Base-by-base conservation (phyloP, 2,888 invertebrate genomes). In the Yponomeuta malinellus region DNA sequence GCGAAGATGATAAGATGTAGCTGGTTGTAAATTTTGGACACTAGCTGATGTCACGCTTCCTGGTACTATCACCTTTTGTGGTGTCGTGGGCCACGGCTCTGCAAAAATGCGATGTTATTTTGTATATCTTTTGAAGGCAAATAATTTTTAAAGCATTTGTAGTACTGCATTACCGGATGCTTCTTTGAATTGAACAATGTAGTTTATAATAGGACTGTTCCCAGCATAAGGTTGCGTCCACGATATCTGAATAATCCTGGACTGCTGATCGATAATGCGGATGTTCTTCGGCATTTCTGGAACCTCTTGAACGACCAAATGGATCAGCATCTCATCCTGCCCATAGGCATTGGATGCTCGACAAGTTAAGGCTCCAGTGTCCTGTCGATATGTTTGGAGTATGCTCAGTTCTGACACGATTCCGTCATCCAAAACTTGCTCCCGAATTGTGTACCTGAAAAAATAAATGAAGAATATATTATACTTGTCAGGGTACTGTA, bases 181-280 rank as follows among this genome's bases (percentile, higher is more conserved):
- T 80, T 96, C 95, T 85, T 97, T 98, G 84, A 96, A 97, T 86
- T 97, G 97, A 59, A 98, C 95, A 74, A 97, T 96, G 84, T 97
- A 98, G 83, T 96, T 96, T 73, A 95, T 96, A 74, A 98, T 96
- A 43, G 97, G 96, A 84, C 97, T 97, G 80, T 97, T 97, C 73
- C 97, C 97, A 75, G 96, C 96, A 81, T 97, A 97, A 10, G 97
- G 97, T 76, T 96, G 96, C 48, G 96, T 96, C 98, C 98, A 98
- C 1, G 97, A 96, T 78, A 98, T 93, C 78, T 96, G 96, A 74
- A 97, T 95, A 43, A 96, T 95, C 73, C 97, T 93, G 72, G 97
- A 97, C 78, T 96, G 95, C 81, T 96, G 96, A 75, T 97, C 97
- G 79, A 96, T 95, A 70, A 97, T 95, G 76, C 96, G 94, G 75